A percentile compares a stretch with the other conserved stretches of the same genome.
These are phyloP conservation scores for Tribolium freemani DNA, from an alignment of 2,888 invertebrate genomes.

Conservation along the genomic window DNA sequence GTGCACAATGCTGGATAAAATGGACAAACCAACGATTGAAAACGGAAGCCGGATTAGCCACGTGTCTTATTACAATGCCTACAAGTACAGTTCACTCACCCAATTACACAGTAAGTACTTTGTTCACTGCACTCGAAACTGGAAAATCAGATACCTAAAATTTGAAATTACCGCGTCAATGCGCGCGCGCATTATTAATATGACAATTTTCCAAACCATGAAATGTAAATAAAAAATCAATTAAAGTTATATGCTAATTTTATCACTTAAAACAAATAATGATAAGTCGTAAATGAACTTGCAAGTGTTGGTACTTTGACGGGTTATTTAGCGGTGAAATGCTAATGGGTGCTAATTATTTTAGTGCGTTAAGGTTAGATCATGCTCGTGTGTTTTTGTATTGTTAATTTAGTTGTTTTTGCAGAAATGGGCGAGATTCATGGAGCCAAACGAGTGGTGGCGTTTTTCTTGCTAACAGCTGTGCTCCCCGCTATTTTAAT, in stretches of 20 bases:
- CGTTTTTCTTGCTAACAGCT: conserved; percentile 83
- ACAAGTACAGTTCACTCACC: conserved; percentile 60
- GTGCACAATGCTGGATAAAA: background rate
- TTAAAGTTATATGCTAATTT: background rate
- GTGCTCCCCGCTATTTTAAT: conserved; percentile 82
- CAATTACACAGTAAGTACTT: conserved; percentile 58
- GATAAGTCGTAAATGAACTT: background rate
- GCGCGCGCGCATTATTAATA: background rate
- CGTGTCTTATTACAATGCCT: conserved; percentile 62
- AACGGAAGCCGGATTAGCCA: conserved; percentile 21
- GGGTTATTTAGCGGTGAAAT: background rate
- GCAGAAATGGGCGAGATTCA: conserved; percentile 81
- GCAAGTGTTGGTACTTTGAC: background rate
- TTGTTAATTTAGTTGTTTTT: conserved; percentile 56
- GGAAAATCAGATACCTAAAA: background rate
- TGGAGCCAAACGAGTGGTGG: conserved; percentile 83
- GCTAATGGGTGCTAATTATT: conserved; percentile 28
- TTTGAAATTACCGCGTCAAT: conserved; percentile 5
- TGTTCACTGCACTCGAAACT: background rate
- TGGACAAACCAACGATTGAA: conserved; percentile 7
- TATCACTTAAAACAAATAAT: background rate
- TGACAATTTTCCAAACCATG: background rate
- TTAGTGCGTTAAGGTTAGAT: background rate
- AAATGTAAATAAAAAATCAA: conserved; percentile 13
- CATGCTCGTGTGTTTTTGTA: background rate